Conservation (phyloP, 2,113 vertebrate genomes). For the Eurypyga helias region DNA sequence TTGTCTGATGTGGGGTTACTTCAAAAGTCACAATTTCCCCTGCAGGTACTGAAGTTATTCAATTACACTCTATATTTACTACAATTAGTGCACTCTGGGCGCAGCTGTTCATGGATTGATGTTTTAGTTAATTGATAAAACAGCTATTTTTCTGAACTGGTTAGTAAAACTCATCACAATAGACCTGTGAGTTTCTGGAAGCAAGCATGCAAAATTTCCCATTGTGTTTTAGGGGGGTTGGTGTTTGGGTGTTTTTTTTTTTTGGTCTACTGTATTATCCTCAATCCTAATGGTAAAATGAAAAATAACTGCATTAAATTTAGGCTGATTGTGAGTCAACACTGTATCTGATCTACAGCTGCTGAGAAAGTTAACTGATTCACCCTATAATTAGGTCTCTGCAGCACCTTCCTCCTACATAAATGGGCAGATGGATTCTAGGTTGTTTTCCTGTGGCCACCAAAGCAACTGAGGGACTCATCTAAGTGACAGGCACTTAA, state of each 20-base stretch:
- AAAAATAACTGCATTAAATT: neutral
- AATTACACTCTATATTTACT: neutral
- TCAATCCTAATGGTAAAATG: neutral
- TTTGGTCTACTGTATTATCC: neutral
- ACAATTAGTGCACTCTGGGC: neutral
- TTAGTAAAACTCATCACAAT: neutral
- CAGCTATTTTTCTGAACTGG: neutral
- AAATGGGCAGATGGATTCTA: neutral
- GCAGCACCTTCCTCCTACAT: neutral
- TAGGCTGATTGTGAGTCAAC: neutral
- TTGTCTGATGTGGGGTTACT: neutral
- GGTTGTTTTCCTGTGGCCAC: neutral
- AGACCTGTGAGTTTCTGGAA: neutral
- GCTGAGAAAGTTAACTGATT: neutral
- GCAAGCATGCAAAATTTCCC: neutral
- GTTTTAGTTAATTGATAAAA: neutral
- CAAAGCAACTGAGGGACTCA: neutral
- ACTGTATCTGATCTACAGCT: neutral
- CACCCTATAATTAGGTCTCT: neutral
- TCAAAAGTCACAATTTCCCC: neutral
- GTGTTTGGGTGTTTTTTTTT: neutral
- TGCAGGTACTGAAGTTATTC: neutral
- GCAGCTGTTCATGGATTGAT: neutral
- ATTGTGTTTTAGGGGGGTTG: rapidly evolving
- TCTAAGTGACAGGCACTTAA: neutral